Conservation (phyloP, 1,140 invertebrate species). For the Diorhabda elongata region DNA sequence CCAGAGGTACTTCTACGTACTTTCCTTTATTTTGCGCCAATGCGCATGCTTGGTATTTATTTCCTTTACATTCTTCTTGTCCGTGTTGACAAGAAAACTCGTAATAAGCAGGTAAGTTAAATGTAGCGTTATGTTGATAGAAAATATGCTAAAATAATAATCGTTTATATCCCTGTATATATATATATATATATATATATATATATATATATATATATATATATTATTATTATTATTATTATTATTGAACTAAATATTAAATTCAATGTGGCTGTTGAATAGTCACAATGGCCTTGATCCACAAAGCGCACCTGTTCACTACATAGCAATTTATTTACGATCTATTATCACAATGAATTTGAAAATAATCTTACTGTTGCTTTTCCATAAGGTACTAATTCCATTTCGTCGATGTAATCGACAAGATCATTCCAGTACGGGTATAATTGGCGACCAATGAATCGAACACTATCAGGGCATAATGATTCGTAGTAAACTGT, state of each 20-base stretch:
- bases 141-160: constrained; percentile 20
- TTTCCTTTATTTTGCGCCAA: constrained; percentile 50
- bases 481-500: constrained; percentile 72
- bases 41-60: constrained; percentile 61
- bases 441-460: constrained; percentile 55
- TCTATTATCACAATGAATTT: too few species aligned
- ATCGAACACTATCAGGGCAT: constrained; percentile 70
- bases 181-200: neutral
- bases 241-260: too few species aligned
- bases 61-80: constrained; percentile 59
- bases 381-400: constrained; percentile 74
- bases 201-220: neutral
- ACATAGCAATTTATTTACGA: too few species aligned
- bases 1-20: constrained; percentile 47
- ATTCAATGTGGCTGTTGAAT: too few species aligned
- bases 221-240: too few species aligned
- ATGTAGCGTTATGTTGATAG: constrained; percentile 1
- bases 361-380: constrained; percentile 52
- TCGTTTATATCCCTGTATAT: neutral
- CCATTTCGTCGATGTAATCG: constrained; percentile 52
- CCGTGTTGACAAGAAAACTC: constrained; percentile 66
- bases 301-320: too few species aligned
- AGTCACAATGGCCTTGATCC: too few species aligned
- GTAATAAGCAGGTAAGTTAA: constrained; percentile 44
- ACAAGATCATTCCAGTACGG: constrained; percentile 48